Base-by-base conservation (phyloP, 2,888 invertebrate genomes). In the Nymphalis c-album region DNA sequence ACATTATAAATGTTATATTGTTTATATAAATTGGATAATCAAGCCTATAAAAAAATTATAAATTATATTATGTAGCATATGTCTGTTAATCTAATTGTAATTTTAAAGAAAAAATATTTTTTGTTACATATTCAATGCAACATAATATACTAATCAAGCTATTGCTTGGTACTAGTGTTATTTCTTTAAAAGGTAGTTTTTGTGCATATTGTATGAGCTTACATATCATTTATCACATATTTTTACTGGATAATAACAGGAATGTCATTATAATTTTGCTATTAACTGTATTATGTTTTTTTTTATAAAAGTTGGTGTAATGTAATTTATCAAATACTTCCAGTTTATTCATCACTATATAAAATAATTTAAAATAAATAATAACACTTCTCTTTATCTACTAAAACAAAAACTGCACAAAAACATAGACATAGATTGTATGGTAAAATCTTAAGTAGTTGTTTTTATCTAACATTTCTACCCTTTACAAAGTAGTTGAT, bases 381-480 rank as follows among this genome's bases (percentile, higher is more conserved):
- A 40, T 13, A 31, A 40, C 40, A 13, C 10, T 40, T 40, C 40
- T 40, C 40, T 31, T 17, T 26, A 31, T 31, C 31, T 53, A 26
- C n/a, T 16, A 16, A 51, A 5, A 13, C 17, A 55, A 7, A 55
- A 26, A 31, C 26, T 55, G 53, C 53, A 55, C 53, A 7, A 51
- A 13, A 13, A 40, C 13, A 13, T 13, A 51, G 10, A 26, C 26
- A 53, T 53, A 53, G 53, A 17, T 50, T 22, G 53, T 55, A 55
- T 16, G 26, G n/a, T 31, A 17, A 58, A 59, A 40, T 62, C 67
- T 60, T 55, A 63, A 53, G 8, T 45, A 62, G 35, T 62, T 51
- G 20, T 62, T 61, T 60, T 51, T 62, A 35, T 62, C 40, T 51
- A 40, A 51, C 18, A 55, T 45, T 55, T 45, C 53, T 55, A 63